A percentile compares a stretch with the other conserved stretches of the same genome.
These are phyloP conservation scores for Drosophila melanica DNA, from an alignment of 1,140 invertebrate genomes.

Conservation along the genomic window DNA sequence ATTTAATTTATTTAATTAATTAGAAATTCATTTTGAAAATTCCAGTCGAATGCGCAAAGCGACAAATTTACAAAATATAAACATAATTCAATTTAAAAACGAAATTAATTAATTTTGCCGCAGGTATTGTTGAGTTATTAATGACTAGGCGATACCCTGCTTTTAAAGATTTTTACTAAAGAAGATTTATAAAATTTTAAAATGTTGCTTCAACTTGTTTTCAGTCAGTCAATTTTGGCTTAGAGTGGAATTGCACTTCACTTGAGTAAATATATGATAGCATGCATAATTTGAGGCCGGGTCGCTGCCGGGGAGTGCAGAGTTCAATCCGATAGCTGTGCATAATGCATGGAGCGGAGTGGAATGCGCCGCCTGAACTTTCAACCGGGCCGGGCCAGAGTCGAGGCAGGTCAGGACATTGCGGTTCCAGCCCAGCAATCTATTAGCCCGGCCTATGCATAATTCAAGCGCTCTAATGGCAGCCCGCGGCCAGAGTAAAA, in stretches of 20 bases:
- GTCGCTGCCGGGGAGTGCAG: neutral
- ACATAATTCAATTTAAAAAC: too few relatives aligned
- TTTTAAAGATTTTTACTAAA: too few relatives aligned
- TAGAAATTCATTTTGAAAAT: too few relatives aligned
- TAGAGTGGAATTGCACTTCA: neutral
- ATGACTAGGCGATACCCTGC: too few relatives aligned
- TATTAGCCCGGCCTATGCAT: constrained; percentile 49
- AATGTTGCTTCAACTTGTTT: neutral
- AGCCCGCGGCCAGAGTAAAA: constrained; percentile 15
- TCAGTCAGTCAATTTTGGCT: neutral
- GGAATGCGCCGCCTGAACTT: too few relatives aligned
- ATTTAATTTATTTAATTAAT: too few relatives aligned
- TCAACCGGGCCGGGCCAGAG: neutral
- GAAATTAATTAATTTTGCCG: too few relatives aligned
- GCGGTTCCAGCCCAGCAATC: constrained; percentile 18
- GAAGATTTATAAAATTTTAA: too few relatives aligned
- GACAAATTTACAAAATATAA: too few relatives aligned
- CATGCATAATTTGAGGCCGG: neutral
- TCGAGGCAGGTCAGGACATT: neutral
- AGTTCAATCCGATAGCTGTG: neutral
- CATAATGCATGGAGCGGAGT: neutral
- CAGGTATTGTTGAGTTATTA: too few relatives aligned
- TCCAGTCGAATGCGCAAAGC: too few relatives aligned
- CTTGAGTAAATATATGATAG: neutral
- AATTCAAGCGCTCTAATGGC: constrained; percentile 54